These are phyloP conservation scores for Sclerurus mexicanus DNA, from an alignment of 2,113 vertebrate species.

Conservation along the genomic window DNA sequence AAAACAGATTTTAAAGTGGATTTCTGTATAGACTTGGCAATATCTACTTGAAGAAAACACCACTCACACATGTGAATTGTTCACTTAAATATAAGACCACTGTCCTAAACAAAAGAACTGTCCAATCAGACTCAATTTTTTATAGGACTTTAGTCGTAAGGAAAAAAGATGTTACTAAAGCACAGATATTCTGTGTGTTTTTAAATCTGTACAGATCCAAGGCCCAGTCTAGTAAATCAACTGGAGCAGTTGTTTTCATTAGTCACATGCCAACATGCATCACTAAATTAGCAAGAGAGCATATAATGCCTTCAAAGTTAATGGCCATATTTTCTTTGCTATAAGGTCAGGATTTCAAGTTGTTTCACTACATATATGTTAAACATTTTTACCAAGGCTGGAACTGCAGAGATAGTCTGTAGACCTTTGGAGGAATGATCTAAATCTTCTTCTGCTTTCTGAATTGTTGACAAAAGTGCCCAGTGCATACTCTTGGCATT, in stretches of 20 bases:
- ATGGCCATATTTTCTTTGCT: not conserved
- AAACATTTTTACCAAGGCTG: not conserved
- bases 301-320: not conserved
- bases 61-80: not conserved
- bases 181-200: not conserved
- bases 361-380: not conserved
- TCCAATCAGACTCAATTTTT: not conserved
- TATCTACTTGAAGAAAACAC: not conserved
- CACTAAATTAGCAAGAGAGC: not conserved
- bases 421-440: not conserved
- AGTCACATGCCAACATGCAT: not conserved
- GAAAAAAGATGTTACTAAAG: not conserved
- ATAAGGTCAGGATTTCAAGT: not conserved
- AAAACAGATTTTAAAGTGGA: not conserved
- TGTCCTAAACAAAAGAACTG: not conserved
- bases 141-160: not conserved
- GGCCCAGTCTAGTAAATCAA: not conserved
- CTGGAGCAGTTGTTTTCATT: not conserved
- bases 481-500: not conserved
- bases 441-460: not conserved
- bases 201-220: not conserved
- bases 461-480: not conserved
- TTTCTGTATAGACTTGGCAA: not conserved
- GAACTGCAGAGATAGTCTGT: not conserved
- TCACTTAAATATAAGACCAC: not conserved